These are phyloP conservation scores for Trypoxylus dichotomus DNA, from an alignment of 1,140 invertebrate genomes.

Conservation along the genomic window DNA sequence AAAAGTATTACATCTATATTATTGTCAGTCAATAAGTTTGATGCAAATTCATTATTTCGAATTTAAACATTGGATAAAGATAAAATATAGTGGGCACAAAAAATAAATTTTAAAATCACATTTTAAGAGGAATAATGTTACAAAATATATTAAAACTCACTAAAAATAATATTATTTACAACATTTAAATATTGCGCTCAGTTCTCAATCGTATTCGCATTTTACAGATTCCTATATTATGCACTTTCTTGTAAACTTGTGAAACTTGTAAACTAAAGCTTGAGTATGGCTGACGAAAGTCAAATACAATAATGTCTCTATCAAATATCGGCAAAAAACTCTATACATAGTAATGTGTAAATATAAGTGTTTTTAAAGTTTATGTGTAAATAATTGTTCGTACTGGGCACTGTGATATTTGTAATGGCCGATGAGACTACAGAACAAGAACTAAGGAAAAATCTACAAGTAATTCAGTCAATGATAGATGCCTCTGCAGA, in stretches of 20 bases:
- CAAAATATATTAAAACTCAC: too few species aligned
- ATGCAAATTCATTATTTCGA: too few species aligned
- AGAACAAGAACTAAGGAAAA: slow-evolving; percentile 58
- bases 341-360: slow-evolving; percentile 40
- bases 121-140: too few species aligned
- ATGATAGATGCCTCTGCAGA: slow-evolving; percentile 95
- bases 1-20: too few species aligned
- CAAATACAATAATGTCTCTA: slow-evolving; percentile 21
- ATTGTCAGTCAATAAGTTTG: too few species aligned
- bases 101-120: too few species aligned
- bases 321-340: slow-evolving; percentile 22
- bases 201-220: too few species aligned
- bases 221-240: background rate
- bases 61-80: too few species aligned
- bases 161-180: too few species aligned
- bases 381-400: slow-evolving; percentile 46
- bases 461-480: slow-evolving; percentile 73
- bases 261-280: too few species aligned
- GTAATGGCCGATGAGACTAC: slow-evolving; percentile 53
- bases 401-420: slow-evolving; percentile 57
- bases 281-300: slow-evolving; percentile 31
- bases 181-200: background rate
- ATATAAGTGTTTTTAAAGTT: slow-evolving; percentile 38
- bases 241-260: background rate
- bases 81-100: too few species aligned